Conservation (phyloP, 1,140 invertebrate genomes). For the Kradibia gibbosae region DNA sequence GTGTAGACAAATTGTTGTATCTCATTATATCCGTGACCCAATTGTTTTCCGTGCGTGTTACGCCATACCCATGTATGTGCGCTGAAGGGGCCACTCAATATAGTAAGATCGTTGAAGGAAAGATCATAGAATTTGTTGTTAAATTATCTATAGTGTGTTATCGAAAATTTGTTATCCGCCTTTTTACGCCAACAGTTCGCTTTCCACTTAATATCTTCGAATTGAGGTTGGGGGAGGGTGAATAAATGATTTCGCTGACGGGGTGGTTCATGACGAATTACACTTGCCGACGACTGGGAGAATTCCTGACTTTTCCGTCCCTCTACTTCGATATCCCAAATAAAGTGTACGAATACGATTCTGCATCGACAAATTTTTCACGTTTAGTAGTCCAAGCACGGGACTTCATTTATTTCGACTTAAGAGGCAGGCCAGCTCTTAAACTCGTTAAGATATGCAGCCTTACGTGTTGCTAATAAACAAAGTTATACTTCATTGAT, state of each 20-base stretch:
- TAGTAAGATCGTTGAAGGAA: too few species aligned
- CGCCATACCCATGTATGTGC: too few species aligned
- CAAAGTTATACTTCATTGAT: neutral
- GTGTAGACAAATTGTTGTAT: too few species aligned
- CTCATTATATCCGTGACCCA: too few species aligned
- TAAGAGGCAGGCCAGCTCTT: neutral
- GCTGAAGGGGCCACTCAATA: too few species aligned
- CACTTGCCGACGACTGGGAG: neutral
- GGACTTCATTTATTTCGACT: neutral
- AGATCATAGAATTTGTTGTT: too few species aligned
- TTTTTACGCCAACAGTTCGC: neutral
- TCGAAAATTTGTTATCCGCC: constrained; percentile 32
- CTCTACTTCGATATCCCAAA: neutral
- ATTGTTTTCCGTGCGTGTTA: too few species aligned
- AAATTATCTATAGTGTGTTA: neutral
- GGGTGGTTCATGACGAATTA: neutral
- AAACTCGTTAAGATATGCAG: constrained; percentile 15
- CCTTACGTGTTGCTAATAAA: neutral
- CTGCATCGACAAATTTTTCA: constrained; percentile 25
- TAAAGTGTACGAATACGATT: neutral
- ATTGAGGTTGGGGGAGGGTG: neutral
- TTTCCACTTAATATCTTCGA: neutral
- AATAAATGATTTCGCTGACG: constrained; percentile 38
- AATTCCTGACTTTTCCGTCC: neutral
- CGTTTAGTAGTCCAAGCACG: constrained; percentile 32